Conservation (phyloP, 2,888 invertebrate species). For the Epirrita christyi region DNA sequence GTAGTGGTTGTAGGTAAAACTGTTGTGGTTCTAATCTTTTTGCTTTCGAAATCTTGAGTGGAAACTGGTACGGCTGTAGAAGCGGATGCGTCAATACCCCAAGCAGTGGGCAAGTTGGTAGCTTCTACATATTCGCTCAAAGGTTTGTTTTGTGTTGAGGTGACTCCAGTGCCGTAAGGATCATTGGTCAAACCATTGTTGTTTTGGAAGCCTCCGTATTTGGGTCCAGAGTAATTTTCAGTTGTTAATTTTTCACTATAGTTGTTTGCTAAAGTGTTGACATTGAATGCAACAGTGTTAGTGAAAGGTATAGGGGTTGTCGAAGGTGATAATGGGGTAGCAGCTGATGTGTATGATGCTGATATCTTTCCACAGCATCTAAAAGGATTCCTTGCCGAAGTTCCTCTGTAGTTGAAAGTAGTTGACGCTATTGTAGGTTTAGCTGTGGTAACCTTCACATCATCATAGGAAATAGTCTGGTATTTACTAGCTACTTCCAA, state of each 20-base stretch:
- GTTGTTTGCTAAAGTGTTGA: conserved; percentile 55
- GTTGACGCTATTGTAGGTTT: conserved; percentile 55
- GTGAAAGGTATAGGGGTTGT: conserved; percentile 69
- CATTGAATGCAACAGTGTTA: conserved; percentile 68
- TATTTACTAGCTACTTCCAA: conserved; percentile 52
- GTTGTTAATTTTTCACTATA: conserved; percentile 60
- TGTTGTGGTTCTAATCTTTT: conserved; percentile 64
- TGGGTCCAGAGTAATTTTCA: conserved; percentile 60
- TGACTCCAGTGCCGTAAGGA: conserved; percentile 76
- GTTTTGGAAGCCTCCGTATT: conserved; percentile 75
- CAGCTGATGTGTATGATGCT: conserved; percentile 73
- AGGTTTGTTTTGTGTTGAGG: conserved; percentile 74
- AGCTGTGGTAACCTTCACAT: conserved; percentile 48
- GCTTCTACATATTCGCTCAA: conserved; percentile 74
- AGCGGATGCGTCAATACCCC: conserved; percentile 70
- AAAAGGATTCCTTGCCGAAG: conserved; percentile 65
- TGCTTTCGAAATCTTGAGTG: conserved; percentile 69
- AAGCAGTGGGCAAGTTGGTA: conserved; percentile 74
- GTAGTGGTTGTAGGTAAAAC: conserved; percentile 60
- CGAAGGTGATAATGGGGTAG: conserved; percentile 54
- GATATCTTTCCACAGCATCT: conserved; percentile 77
- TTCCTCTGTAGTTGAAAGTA: conserved; percentile 51
- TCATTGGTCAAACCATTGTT: conserved; percentile 61
- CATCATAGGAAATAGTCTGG: conserved; percentile 35
- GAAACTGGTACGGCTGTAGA: conserved; percentile 60